Evolutionary conservation across 1,140 invertebrate genomes (phyloP).

Genomic region (Linepithema humile): DNA sequence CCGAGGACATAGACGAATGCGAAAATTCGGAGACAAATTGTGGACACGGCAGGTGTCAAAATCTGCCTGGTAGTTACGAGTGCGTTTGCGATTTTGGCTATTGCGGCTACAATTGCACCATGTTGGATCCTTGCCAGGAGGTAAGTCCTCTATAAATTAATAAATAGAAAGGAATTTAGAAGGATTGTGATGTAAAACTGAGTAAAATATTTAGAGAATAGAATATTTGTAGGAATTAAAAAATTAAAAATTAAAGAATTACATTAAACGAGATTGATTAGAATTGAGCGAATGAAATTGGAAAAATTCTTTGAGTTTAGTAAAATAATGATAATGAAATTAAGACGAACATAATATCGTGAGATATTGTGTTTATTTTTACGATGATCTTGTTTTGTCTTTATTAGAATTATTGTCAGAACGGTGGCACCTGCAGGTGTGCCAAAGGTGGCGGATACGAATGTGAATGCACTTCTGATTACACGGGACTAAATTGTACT

Average conservation of each 20-base stretch:
- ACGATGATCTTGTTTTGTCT: too few relatives aligned
- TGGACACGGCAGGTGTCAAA: constrained; percentile 87
- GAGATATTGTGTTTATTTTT: neutral
- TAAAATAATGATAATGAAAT: too few relatives aligned
- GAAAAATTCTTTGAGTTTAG: too few relatives aligned
- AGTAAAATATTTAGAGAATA: too few relatives aligned
- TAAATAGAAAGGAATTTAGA: too few relatives aligned
- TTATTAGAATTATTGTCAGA: constrained; percentile 85
- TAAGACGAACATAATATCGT: too few relatives aligned
- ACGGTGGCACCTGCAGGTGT: constrained; percentile 89
- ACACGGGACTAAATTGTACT: constrained; percentile 89
- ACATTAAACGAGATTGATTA: too few relatives aligned
- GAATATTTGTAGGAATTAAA: too few relatives aligned
- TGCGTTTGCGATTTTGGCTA: constrained; percentile 86
- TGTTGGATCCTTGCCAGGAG: constrained; percentile 88
- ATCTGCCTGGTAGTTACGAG: constrained; percentile 88
- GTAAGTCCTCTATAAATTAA: too few relatives aligned
- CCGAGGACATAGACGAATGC: constrained; percentile 91
- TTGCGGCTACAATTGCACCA: constrained; percentile 90
- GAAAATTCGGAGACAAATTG: constrained; percentile 80
- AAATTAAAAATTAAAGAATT: too few relatives aligned
- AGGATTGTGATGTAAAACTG: too few relatives aligned
- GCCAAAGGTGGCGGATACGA: constrained; percentile 85
- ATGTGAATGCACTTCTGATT: constrained; percentile 88
- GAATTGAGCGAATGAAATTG: too few relatives aligned